These are phyloP conservation scores for Acrocephalus scirpaceus DNA, from an alignment of 2,797 vertebrate species.

Conservation along the genomic window DNA sequence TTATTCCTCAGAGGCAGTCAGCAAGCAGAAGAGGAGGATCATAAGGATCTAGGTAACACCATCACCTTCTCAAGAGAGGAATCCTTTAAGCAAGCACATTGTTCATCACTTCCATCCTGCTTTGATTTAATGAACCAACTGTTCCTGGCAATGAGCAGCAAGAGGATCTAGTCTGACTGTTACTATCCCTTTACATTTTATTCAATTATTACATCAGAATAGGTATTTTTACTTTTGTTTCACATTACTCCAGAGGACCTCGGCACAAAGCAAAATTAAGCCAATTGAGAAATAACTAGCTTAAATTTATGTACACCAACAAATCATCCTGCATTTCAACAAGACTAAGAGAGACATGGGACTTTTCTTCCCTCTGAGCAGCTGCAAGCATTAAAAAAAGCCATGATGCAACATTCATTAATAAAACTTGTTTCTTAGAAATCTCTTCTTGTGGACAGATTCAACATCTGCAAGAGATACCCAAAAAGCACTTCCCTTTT, in stretches of 20 bases:
- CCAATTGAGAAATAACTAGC: neutral
- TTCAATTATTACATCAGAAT: neutral
- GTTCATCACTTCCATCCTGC: neutral
- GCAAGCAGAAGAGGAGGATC: neutral
- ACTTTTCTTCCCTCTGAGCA: neutral
- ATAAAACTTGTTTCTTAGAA: neutral
- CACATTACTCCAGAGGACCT: neutral
- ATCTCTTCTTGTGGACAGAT: neutral
- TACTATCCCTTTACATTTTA: neutral
- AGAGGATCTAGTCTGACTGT: neutral
- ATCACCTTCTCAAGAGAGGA: neutral
- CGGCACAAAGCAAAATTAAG: neutral
- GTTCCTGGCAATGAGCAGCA: neutral
- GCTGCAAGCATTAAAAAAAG: neutral
- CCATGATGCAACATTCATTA: neutral
- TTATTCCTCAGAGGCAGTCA: neutral
- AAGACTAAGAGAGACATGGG: neutral
- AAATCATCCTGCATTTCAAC: neutral
- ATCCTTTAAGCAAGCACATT: neutral
- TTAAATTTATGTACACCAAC: neutral
- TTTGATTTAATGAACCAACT: neutral
- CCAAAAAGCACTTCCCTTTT: neutral
- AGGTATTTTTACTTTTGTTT: neutral
- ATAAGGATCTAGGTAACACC: neutral
- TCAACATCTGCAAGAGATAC: neutral